phyloP scores from a whole-genome alignment of 2,797 vertebrate genomes.

The Manis pentadactyla region DNA sequence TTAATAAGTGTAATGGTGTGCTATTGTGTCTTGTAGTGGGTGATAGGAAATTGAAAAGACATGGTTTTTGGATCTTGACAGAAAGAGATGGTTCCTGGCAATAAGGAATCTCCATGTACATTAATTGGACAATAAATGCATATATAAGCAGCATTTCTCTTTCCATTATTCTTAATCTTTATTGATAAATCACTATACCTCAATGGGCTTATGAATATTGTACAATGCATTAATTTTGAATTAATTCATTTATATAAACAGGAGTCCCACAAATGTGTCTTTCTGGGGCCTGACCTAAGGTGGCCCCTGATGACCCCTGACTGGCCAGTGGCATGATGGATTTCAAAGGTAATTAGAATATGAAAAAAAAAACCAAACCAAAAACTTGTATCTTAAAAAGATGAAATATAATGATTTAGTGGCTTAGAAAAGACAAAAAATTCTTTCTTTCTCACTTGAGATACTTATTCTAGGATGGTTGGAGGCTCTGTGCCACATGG shows the following conservation, averaged over 20 bases:
- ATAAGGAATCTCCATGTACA: not conserved
- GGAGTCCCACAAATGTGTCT: not conserved
- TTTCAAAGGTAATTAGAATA: not conserved
- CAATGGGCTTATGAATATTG: not conserved
- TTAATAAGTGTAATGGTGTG: not conserved
- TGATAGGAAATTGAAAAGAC: not conserved
- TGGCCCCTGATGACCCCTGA: not conserved
- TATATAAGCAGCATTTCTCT: not conserved
- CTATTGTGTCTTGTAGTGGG: not conserved
- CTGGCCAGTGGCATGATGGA: not conserved
- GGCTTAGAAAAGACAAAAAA: not conserved
- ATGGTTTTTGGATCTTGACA: not conserved
- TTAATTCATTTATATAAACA: not conserved
- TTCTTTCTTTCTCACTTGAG: conserved; percentile 3
- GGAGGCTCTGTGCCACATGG: not conserved
- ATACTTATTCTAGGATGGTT: not conserved
- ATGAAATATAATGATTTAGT: not conserved
- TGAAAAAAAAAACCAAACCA: not conserved
- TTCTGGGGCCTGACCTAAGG: not conserved
- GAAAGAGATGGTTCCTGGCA: not conserved
- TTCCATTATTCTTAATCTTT: not conserved
- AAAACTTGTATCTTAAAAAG: not conserved
- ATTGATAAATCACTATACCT: not conserved
- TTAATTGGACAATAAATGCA: not conserved
- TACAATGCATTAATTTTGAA: not conserved